phyloP scores from a whole-genome alignment of 2,888 invertebrate genomes.

The Polia nebulosa region DNA sequence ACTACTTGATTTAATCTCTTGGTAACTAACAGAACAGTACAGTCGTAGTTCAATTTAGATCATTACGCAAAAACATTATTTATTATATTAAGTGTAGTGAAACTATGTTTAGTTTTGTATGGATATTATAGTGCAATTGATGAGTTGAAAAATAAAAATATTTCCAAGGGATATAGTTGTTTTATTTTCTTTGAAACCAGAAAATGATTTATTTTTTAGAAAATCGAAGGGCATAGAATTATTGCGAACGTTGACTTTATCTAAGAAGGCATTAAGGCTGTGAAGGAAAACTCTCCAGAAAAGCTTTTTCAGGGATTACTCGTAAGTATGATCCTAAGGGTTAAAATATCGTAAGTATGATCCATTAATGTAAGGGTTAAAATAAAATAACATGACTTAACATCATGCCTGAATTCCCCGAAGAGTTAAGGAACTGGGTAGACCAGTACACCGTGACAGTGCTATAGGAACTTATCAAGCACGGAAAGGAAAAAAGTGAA shows the following conservation, averaged over 20 bases:
- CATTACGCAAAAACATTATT: slow-evolving; percentile 75
- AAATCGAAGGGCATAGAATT: neutral
- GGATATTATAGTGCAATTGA: slow-evolving; percentile 87
- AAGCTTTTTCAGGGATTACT: slow-evolving; percentile 2
- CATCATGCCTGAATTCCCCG: neutral
- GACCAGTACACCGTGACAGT: too few relatives aligned
- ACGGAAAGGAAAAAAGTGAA: too few relatives aligned
- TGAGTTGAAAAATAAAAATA: slow-evolving; percentile 89
- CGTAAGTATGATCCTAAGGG: too few relatives aligned
- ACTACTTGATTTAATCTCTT: slow-evolving; percentile 66
- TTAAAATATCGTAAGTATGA: neutral
- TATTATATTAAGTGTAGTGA: slow-evolving; percentile 82
- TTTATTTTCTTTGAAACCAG: slow-evolving; percentile 57
- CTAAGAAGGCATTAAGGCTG: neutral
- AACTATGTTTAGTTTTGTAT: slow-evolving; percentile 88
- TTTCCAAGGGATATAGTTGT: slow-evolving; percentile 76
- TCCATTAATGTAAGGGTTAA: neutral
- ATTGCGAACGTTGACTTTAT: neutral
- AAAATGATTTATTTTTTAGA: neutral
- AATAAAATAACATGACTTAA: neutral
- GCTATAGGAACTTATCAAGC: too few relatives aligned
- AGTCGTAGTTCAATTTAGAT: slow-evolving; percentile 67
- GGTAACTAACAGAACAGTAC: slow-evolving; percentile 65
- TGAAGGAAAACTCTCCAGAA: neutral
- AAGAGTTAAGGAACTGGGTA: neutral